Conservation (phyloP, 2,888 invertebrate genomes). For the Epistrophe eligans region DNA sequence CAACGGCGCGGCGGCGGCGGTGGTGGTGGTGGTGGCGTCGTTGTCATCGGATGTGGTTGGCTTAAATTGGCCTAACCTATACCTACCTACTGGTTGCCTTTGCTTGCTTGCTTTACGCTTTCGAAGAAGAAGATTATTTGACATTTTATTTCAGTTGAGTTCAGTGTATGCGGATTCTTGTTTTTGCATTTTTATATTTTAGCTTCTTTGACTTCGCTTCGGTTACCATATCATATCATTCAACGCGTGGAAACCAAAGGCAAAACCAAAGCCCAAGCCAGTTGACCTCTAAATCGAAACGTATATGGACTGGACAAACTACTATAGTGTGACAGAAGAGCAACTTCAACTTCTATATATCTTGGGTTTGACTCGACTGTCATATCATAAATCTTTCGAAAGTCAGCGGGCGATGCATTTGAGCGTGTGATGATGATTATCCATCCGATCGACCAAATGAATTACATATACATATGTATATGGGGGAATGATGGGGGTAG, state of each 20-base stretch:
- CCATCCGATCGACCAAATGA: constrained; percentile 30
- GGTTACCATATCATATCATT: not conserved
- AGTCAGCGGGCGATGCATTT: constrained; percentile 55
- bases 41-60: constrained; percentile 5
- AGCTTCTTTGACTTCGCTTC: constrained; percentile 20
- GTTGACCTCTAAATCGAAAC: constrained; percentile 65
- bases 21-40: not conserved
- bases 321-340: constrained; percentile 37
- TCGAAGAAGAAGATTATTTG: constrained; percentile 57
- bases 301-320: constrained; percentile 57
- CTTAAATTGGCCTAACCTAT: constrained; percentile 58
- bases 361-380: constrained; percentile 24
- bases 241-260: constrained; percentile 25
- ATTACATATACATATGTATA: constrained; percentile 2
- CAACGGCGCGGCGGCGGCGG: not conserved
- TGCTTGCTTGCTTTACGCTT: not conserved
- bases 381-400: constrained; percentile 45
- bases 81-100: not conserved
- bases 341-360: constrained; percentile 12
- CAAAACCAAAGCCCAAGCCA: constrained; percentile 37
- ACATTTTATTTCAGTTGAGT: constrained; percentile 51
- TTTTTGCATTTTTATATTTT: constrained; percentile 49
- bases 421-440: constrained; percentile 57
- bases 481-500: constrained; percentile 11
- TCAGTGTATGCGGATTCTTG: constrained; percentile 56